A percentile compares a stretch with the other conserved stretches of the same genome.
Evolutionary conservation across 2,888 invertebrate genomes (phyloP).

Genomic region (Netelia melanura): DNA sequence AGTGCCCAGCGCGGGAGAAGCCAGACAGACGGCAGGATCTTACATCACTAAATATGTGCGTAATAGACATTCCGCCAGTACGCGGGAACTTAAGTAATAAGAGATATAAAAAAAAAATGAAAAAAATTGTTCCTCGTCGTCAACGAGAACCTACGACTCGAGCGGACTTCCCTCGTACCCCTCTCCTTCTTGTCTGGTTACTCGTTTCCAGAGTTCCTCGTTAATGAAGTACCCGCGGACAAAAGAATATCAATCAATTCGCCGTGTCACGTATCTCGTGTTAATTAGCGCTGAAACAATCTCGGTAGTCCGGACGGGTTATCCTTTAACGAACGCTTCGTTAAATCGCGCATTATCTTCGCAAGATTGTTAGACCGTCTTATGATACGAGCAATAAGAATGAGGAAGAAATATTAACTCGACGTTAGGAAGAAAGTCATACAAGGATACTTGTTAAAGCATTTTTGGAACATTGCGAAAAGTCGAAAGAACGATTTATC

Average conservation of each 20-base stretch:
- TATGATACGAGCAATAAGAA: not conserved
- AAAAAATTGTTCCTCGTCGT: not conserved
- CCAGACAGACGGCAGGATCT: constrained; percentile 47
- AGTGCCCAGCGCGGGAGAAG: constrained; percentile 28
- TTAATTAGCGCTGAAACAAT: constrained; percentile 27
- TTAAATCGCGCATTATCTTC: not conserved
- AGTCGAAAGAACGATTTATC: too few species aligned
- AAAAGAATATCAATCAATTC: constrained; percentile 51
- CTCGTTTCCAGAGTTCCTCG: not conserved
- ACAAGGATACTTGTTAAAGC: too few species aligned
- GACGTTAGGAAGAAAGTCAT: not conserved
- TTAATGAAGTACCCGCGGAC: not conserved
- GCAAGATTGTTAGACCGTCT: constrained; percentile 10
- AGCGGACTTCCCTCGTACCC: not conserved
- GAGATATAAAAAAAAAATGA: constrained; percentile 18
- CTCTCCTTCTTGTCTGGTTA: not conserved
- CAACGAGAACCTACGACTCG: constrained; percentile 9
- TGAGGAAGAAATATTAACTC: not conserved
- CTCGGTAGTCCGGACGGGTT: not conserved
- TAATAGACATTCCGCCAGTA: constrained; percentile 24
- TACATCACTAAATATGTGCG: constrained; percentile 46
- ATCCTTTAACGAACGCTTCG: constrained; percentile 16
- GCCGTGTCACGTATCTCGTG: constrained; percentile 8
- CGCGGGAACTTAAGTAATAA: constrained; percentile 33
- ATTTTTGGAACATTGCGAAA: too few species aligned